Evolutionary conservation across 2,888 invertebrate genomes (phyloP), one percentile per base, ranked within the genome.

Genomic region (Pecten maximus): DNA sequence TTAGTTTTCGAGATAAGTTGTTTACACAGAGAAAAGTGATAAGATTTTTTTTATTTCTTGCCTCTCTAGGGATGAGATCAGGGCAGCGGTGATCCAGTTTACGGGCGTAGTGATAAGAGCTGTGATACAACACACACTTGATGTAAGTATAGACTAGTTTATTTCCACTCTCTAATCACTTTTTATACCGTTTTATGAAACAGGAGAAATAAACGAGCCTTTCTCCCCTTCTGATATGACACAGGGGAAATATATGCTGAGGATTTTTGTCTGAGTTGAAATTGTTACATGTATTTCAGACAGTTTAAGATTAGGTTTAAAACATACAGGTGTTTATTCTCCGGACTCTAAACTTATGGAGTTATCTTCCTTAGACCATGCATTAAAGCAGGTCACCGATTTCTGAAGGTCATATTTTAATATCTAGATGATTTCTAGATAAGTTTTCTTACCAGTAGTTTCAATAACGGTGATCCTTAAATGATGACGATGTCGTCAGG

Each of bases 181-280:
- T 35, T 74, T 74, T 74, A 74, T 74, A 35, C 35, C 35, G 74
- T 74, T 74, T 35, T 74, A 74, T 74, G 74, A 74, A 74, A 74
- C 74, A 74, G 74, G 74, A 74, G 74, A 74, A 74, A 74, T 74
- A 74, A 74, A 74, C 35, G 35, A 74, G 28, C 35, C 74, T 28
- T 35, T 74, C 35, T 74, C 4, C 44, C 74, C 35, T 74, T 35
- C 74, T 74, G 74, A 74, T 74, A 74, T 28, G 74, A 74, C 74
- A 74, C 74, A 74, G 74, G 35, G 74, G 74, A 74, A 74, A 74
- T 74, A 28, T 74, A 74, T 74, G 74, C 74, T 74, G 2, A 74
- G 74, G 74, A 74, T 74, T 74, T 74, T 74, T 74, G 74, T 74
- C 74, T 74, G 74, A 35, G 28, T 74, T 74, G 35, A 74, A 74